Percentiles rank a stretch among this genome's conserved stretches.
phyloP scores from a whole-genome alignment of 2,113 vertebrate genomes.

The Noturus placidus region DNA sequence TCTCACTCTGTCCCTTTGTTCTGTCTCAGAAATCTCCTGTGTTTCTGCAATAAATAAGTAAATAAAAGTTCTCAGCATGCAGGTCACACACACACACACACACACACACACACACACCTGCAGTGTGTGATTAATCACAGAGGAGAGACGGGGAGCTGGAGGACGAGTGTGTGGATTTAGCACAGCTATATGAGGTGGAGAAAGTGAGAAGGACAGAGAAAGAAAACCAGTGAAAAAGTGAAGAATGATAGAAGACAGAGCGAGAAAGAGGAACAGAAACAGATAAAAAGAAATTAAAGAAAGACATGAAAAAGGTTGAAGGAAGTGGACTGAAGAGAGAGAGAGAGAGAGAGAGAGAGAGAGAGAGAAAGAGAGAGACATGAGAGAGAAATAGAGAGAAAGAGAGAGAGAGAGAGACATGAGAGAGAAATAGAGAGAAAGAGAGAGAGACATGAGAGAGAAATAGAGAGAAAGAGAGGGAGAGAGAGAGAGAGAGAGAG shows the following conservation, averaged over 20 bases:
- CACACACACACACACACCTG: constrained; percentile 33
- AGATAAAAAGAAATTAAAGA: background rate
- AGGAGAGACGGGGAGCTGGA: constrained; percentile 25
- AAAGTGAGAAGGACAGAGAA: constrained; percentile 45
- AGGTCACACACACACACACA: constrained; percentile 22
- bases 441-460: too few relatives aligned
- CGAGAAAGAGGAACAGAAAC: background rate
- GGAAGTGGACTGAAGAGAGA: background rate
- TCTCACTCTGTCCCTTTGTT: constrained; percentile 7
- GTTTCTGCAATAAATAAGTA: constrained; percentile 36
- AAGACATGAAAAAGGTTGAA: background rate
- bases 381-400: too few relatives aligned
- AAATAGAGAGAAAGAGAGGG: background rate
- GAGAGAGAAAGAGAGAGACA: too few relatives aligned
- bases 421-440: too few relatives aligned
- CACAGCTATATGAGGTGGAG: constrained; percentile 33
- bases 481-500: background rate
- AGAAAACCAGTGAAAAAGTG: constrained; percentile 7
- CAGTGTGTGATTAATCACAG: constrained; percentile 46
- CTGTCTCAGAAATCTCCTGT: background rate
- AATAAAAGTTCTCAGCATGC: constrained; percentile 36
- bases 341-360: too few relatives aligned
- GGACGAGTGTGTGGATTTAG: constrained; percentile 34
- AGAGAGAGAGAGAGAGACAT: too few relatives aligned
- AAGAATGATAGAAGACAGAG: background rate